Evolutionary conservation across 2,888 invertebrate species (phyloP), one percentile per base, ranked within the genome.

Genomic region (Melanostoma scalare): DNA sequence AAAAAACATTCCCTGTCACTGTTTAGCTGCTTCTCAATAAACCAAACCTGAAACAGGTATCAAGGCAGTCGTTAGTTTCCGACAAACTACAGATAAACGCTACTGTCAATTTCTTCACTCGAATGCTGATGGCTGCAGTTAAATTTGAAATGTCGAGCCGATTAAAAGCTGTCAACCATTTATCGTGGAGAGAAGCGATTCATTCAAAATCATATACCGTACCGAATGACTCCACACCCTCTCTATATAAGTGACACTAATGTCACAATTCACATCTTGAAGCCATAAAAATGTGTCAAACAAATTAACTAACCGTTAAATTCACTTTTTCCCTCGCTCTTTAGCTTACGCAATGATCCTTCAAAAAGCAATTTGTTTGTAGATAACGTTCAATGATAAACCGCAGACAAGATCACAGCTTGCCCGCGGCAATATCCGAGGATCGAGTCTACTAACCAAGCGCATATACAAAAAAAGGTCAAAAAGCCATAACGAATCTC

Each of bases 291-390:
- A 75, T 52, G 42, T 75, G 67, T 65, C 65, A 74, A 58, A 74
- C 40, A 58, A 42, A 75, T 68, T 60, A 68, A 53, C 42, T 36
- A 60, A 68, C 60, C 60, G 60, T 68, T 46, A 76, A 76, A 76
- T 55, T 67, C 31, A 67, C 52, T 50, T 67, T 42, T 60, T 40
- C 60, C 20, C 30, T 42, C n/a, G 50, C 30, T 35, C 20, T 20
- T n/a, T 5, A 3, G 9, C 56, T 80, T 80, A 52, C 71, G 65
- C 71, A 81, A 75, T 52, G 30, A 58, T 71, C 76, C 60, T 67
- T 67, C 61, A 71, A 55, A 65, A 69, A 71, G 48, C 65, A 60
- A 81, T 76, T 76, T 65, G 56, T 58, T 58, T 53, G 40, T 42
- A 30, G 53, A 61, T 52, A 72, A 68, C 50, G 53, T 42, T 63